Base-by-base conservation (phyloP, 2,888 invertebrate species). In the Diadegma fenestrale region DNA sequence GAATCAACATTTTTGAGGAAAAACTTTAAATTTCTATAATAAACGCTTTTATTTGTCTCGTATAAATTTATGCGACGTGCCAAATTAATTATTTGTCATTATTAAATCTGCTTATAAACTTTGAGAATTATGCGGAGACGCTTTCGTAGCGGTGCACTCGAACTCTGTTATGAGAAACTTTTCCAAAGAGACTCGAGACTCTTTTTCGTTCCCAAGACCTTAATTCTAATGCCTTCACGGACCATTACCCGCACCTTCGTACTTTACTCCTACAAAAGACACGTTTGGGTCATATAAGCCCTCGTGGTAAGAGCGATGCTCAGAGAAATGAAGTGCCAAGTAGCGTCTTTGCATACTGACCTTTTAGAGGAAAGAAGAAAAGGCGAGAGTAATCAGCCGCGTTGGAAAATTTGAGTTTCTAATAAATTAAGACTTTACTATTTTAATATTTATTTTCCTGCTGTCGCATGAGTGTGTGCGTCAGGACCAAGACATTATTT, bases 241-340 rank as follows among this genome's bases (percentile, higher is more conserved):
- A 45, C 68, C 30, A 26, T 68, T 68, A 68, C 45, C 45, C 68
- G 45, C 26, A 68, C 68, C 45, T 68, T 68, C 45, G 68, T 68
- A 68, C 68, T 68, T 45, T 30, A 45, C 45, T 45, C 30, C 45
- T 3, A 68, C 68, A 45, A 68, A 68, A 68, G 68, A 26, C 45
- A 30, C 45, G 22, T 68, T 68, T 68, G 26, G 68, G 17, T 68
- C 45, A 30, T 45, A 68, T 17, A 45, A 43, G 68, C 8, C n/a
- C 68, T 26, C 68, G 68, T 68, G 45, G 68, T 45, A 45, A 26
- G 37, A 68, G 68, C 26, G 68, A 68, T 68, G 68, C 68, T 68
- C 45, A n/a, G 26, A 22, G 45, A 45, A 14, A 22, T 45, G 17
- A 45, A 68, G 68, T 68, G 45, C 45, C 68, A 68, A 26, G 43